Conservation (phyloP, 2,888 invertebrate genomes). For the Tiliacea aurago region DNA sequence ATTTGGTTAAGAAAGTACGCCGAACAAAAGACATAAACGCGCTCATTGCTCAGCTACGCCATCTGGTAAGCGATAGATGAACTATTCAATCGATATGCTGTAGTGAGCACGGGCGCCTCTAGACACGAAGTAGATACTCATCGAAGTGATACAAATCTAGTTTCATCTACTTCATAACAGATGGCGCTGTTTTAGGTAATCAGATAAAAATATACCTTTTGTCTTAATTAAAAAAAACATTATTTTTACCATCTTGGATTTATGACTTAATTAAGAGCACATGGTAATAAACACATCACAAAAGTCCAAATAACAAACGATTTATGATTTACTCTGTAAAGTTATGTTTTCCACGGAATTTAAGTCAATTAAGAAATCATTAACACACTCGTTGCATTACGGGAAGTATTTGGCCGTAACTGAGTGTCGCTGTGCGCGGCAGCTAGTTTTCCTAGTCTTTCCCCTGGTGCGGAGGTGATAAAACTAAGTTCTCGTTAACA, state of each 20-base stretch:
- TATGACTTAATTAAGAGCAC: neutral
- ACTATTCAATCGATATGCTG: conserved; percentile 43
- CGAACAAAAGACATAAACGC: conserved; percentile 82
- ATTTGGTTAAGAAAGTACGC: neutral
- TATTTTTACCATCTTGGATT: neutral
- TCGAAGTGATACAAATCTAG: neutral
- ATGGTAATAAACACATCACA: neutral
- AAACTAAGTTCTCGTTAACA: too few species aligned
- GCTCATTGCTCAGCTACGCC: conserved; percentile 56
- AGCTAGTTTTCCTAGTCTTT: too few species aligned
- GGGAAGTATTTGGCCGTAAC: too few species aligned
- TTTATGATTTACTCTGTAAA: neutral
- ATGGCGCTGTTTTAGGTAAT: conserved; percentile 66
- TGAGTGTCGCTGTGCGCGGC: too few species aligned
- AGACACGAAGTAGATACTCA: neutral
- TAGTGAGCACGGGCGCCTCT: neutral
- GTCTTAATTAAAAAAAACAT: neutral
- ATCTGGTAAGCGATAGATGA: conserved; percentile 64
- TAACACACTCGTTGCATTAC: too few species aligned
- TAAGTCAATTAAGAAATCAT: neutral
- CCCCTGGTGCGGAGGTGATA: too few species aligned
- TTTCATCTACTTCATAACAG: conserved; percentile 69
- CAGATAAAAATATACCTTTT: neutral
- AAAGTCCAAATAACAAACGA: neutral
- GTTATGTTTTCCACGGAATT: neutral